phyloP scores from a whole-genome alignment of 2,888 invertebrate species.

The Drosophila phalerata region DNA sequence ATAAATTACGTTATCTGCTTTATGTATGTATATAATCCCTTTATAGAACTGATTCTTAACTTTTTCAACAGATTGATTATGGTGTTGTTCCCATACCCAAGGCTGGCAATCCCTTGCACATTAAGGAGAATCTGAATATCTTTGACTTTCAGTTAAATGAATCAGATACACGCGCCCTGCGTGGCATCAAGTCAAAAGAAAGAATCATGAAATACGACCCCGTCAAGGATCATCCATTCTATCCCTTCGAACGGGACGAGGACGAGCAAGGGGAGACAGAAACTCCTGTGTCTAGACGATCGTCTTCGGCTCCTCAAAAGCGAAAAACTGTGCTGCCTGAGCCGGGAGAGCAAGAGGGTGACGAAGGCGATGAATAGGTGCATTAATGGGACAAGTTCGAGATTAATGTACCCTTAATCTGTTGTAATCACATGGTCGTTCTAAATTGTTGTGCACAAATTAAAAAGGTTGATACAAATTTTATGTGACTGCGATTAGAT shows the following conservation, averaged over 20 bases:
- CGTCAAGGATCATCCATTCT: slow-evolving; percentile 61
- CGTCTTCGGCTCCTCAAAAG: not conserved
- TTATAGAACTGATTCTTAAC: not conserved
- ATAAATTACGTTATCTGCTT: too few relatives aligned
- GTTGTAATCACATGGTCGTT: slow-evolving; percentile 14
- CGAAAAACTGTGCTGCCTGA: not conserved
- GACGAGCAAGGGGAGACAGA: slow-evolving; percentile 23
- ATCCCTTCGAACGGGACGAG: slow-evolving; percentile 66
- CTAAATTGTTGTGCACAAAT: slow-evolving; percentile 22
- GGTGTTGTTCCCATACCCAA: slow-evolving; percentile 87
- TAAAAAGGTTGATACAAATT: slow-evolving; percentile 23
- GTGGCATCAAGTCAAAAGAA: slow-evolving; percentile 57
- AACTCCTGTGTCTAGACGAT: not conserved
- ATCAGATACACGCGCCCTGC: slow-evolving; percentile 85
- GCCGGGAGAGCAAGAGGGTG: slow-evolving; percentile 13
- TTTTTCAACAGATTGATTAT: slow-evolving; percentile 54
- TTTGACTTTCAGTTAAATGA: slow-evolving; percentile 87
- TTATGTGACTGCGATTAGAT: slow-evolving; percentile 51
- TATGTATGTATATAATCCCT: not conserved
- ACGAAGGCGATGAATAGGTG: slow-evolving; percentile 19
- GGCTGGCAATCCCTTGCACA: slow-evolving; percentile 86
- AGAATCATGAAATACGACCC: slow-evolving; percentile 59
- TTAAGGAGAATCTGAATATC: slow-evolving; percentile 87
- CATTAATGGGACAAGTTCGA: not conserved
- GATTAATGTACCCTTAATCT: slow-evolving; percentile 10